Conservation (phyloP, 2,888 invertebrate species). For the Osedax fenrisi region DNA sequence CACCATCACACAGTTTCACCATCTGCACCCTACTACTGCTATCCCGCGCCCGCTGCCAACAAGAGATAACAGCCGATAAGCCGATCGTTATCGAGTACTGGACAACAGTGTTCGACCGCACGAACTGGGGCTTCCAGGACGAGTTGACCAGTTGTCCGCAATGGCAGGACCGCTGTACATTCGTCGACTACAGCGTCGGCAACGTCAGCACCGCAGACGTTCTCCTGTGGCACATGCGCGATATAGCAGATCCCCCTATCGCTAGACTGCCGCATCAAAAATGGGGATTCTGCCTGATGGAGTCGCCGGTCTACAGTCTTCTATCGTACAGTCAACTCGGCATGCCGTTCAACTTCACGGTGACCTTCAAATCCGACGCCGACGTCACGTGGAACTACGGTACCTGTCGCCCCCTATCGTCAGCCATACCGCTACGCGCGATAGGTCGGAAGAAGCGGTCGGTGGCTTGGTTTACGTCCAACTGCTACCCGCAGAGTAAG, state of each 20-base stretch:
- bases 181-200: too few relatives aligned
- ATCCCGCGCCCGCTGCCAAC: too few relatives aligned
- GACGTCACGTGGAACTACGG: too few relatives aligned
- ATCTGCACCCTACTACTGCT: too few relatives aligned
- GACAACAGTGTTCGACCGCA: background rate
- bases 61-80: too few relatives aligned
- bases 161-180: background rate
- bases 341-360: background rate
- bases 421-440: too few relatives aligned
- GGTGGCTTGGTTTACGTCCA: constrained; percentile 36
- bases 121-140: background rate
- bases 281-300: background rate
- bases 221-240: background rate
- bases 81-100: background rate
- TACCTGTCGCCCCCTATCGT: too few relatives aligned
- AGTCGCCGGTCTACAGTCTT: background rate
- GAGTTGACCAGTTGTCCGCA: background rate
- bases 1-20: too few relatives aligned
- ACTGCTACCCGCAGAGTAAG: constrained; percentile 33
- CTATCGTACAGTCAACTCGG: background rate
- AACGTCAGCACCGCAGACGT: background rate
- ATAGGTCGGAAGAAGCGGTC: constrained; percentile 28
- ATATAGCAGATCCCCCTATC: background rate
- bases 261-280: background rate
- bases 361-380: background rate